Evolutionary conservation across 2,888 invertebrate species (phyloP).

Genomic region (Cryptus armator): DNA sequence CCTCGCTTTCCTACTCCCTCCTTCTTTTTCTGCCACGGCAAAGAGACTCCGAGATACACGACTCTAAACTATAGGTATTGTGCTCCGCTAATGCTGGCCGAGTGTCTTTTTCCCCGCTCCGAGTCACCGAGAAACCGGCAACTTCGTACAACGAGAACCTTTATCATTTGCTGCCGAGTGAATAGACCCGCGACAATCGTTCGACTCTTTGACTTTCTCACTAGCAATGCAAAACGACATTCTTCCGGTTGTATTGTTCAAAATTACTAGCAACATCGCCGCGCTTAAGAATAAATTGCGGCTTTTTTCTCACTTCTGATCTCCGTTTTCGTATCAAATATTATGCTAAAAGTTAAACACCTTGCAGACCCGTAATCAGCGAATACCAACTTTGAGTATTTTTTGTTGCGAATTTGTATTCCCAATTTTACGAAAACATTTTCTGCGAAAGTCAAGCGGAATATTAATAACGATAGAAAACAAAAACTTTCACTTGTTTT

Average conservation of each 20-base stretch:
- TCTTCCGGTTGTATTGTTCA: neutral
- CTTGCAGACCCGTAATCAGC: no score
- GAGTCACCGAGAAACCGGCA: constrained; percentile 32
- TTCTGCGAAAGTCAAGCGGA: no score
- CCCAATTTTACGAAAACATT: no score
- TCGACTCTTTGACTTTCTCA: neutral
- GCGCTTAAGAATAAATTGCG: no score
- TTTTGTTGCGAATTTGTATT: no score
- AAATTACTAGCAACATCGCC: neutral
- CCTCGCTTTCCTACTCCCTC: constrained; percentile 25
- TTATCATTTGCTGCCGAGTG: constrained; percentile 59
- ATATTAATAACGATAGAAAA: neutral
- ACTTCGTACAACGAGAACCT: constrained; percentile 51
- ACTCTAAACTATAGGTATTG: constrained; percentile 46
- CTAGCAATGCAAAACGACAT: neutral
- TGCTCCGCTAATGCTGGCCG: neutral
- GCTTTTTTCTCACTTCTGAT: neutral
- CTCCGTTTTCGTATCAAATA: neutral
- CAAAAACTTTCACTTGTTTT: no score
- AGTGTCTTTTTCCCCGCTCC: constrained; percentile 31
- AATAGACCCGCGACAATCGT: constrained; percentile 10
- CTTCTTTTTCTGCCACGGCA: constrained; percentile 45
- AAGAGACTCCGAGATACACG: constrained; percentile 38
- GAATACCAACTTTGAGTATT: no score
- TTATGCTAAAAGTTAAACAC: no score